Base-by-base conservation (phyloP, 2,888 invertebrate species). In the Clostera curtula region DNA sequence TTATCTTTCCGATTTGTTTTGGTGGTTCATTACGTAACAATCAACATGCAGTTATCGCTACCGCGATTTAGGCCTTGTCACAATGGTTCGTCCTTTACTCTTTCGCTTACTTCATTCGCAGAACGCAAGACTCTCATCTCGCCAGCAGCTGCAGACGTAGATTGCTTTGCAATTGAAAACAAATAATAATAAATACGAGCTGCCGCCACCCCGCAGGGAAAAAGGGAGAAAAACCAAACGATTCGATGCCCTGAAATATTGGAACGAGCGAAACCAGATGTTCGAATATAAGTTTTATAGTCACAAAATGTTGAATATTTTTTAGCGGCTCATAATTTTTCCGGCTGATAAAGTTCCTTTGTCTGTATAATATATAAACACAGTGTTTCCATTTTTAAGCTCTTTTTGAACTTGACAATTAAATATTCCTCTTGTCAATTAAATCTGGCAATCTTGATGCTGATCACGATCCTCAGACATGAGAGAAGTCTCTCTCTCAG, bases 101-200 rank as follows among this genome's bases (percentile, higher is more conserved):
- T 5, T 5, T 27, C 37, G 34, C 37, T 21, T 20, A 28, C 6
- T 23, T 22, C 23, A 29, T 19, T 18, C 35, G 34, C 34, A 24
- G 25, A 35, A 30, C 17, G 23, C 37, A 23, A 39, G 49, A 29
- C 49, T 37, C 53, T 54, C 64, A 58, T 66, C 67, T 72, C 46
- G 38, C 40, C 43, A 47, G 62, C 76, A 76, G 71, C 75, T 76
- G 76, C 73, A 64, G 64, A 66, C 67, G 56, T 64, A 76, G 77
- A 77, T 79, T 79, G 73, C 74, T 77, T 74, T 69, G 75, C 77
- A 76, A 80, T 79, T 77, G 79, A 79, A 79, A 79, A 79, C 77
- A 77, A 80, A 80, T 77, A 77, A 77, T 74, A 77, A 79, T 79
- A 80, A 80, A 80, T 76, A 77, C 64, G 56, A 55, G 18, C 6